Conservation (phyloP, 1,140 invertebrate species). For the Platyura marginata region DNA sequence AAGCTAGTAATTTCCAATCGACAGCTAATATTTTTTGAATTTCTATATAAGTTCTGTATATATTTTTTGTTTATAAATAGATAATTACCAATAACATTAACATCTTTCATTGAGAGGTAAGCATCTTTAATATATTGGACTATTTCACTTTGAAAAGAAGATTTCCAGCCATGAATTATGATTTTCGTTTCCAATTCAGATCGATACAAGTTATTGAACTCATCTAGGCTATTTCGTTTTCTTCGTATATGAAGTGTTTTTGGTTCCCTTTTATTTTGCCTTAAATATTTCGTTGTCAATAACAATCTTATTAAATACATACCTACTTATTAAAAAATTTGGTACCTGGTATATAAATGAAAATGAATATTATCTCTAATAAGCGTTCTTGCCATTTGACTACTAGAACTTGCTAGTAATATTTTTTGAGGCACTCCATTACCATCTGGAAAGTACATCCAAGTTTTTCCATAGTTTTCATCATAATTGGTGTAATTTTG, state of each 20-base stretch:
- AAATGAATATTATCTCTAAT: too few relatives aligned
- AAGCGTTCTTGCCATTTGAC: too few relatives aligned
- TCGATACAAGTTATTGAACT: constrained; percentile 30
- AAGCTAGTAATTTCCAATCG: constrained; percentile 43
- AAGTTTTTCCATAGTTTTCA: constrained; percentile 33
- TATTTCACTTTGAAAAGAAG: constrained; percentile 24
- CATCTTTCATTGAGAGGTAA: constrained; percentile 30
- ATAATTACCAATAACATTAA: constrained; percentile 41
- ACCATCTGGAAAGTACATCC: constrained; percentile 45
- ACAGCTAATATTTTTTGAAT: too few relatives aligned
- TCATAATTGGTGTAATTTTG: constrained; percentile 6
- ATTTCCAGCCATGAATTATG: constrained; percentile 58
- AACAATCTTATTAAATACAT: too few relatives aligned
- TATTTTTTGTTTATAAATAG: too few relatives aligned
- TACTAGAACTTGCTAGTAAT: too few relatives aligned
- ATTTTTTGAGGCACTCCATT: constrained; percentile 35
- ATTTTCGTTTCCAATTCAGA: constrained; percentile 35
- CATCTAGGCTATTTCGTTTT: neutral
- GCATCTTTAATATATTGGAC: constrained; percentile 26
- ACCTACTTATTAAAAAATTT: too few relatives aligned
- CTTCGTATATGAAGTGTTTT: constrained; percentile 15
- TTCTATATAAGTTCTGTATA: too few relatives aligned
- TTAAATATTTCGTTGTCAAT: too few relatives aligned
- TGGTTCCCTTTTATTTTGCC: too few relatives aligned
- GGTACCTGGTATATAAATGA: too few relatives aligned